Conservation (phyloP, 2,888 invertebrate species). For the Myopa testacea region DNA sequence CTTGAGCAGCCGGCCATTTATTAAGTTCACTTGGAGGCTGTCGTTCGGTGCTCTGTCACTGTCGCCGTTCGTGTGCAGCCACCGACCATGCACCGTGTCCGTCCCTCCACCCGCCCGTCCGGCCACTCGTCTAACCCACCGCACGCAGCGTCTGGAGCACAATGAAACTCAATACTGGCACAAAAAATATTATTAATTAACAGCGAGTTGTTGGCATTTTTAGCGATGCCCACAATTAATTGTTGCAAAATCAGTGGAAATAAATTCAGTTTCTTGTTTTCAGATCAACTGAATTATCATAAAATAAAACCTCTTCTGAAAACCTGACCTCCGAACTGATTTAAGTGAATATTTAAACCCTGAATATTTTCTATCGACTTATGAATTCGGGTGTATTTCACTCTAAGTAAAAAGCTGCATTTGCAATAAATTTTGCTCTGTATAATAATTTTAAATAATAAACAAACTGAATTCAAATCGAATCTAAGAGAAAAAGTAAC, state of each 20-base stretch:
- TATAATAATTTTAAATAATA: no score
- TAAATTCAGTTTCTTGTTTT: background rate
- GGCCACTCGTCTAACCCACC: constrained; percentile 8
- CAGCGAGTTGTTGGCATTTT: background rate
- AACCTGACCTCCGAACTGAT: background rate
- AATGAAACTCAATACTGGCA: constrained; percentile 21
- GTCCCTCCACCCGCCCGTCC: background rate
- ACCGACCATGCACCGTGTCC: background rate
- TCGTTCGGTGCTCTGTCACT: constrained; percentile 4
- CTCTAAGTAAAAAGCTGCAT: no score
- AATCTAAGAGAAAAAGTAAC: no score
- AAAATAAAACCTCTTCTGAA: background rate
- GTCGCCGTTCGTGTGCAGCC: background rate
- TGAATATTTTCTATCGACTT: no score
- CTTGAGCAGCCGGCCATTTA: constrained; percentile 44
- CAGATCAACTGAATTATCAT: background rate
- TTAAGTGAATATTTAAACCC: background rate
- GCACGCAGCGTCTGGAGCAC: background rate
- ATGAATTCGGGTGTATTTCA: no score
- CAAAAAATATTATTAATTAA: constrained; percentile 34
- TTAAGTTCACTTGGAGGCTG: constrained; percentile 29
- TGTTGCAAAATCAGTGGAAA: background rate
- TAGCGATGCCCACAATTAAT: background rate
- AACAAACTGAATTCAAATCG: no score
- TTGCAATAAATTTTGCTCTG: no score